Conservation (phyloP, 2,888 invertebrate genomes). For the Philereme vetulata region DNA sequence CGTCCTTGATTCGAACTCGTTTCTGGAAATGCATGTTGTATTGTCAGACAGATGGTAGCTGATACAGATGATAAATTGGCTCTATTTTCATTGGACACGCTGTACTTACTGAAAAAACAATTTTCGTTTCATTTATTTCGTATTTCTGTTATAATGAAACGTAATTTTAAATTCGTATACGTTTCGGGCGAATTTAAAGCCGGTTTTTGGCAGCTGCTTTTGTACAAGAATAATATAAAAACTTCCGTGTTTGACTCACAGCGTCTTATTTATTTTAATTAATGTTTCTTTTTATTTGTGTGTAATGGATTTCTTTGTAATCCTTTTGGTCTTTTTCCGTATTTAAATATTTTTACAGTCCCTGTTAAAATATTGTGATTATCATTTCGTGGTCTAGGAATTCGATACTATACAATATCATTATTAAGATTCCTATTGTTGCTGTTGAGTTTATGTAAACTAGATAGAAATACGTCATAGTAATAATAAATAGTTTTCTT, state of each 20-base stretch:
- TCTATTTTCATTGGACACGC: too few relatives aligned
- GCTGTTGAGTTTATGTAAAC: too few relatives aligned
- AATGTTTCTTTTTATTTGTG: slow-evolving; percentile 8
- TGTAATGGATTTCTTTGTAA: slow-evolving; percentile 15
- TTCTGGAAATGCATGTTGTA: too few relatives aligned
- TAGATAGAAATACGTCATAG: too few relatives aligned
- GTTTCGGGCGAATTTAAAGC: slow-evolving; percentile 12
- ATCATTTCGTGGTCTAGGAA: too few relatives aligned
- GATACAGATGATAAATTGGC: too few relatives aligned
- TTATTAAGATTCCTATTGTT: too few relatives aligned
- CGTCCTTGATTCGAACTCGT: too few relatives aligned
- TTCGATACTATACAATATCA: too few relatives aligned
- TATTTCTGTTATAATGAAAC: not conserved
- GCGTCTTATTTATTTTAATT: slow-evolving; percentile 32
- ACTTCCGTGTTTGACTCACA: slow-evolving; percentile 27
- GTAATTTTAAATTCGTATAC: slow-evolving; percentile 17
- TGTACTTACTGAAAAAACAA: not conserved
- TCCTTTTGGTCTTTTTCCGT: slow-evolving; percentile 10
- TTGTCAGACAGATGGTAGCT: too few relatives aligned
- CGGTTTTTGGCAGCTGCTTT: slow-evolving; percentile 20
- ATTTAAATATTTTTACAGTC: not conserved
- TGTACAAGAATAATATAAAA: slow-evolving; percentile 25
- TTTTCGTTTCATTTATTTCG: not conserved
- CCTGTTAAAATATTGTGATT: not conserved
- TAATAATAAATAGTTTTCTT: too few relatives aligned